A percentile compares a stretch with the other conserved stretches of the same genome.
Conservation (phyloP, 2,888 invertebrate species). For the Toxonevra muliebris region DNA sequence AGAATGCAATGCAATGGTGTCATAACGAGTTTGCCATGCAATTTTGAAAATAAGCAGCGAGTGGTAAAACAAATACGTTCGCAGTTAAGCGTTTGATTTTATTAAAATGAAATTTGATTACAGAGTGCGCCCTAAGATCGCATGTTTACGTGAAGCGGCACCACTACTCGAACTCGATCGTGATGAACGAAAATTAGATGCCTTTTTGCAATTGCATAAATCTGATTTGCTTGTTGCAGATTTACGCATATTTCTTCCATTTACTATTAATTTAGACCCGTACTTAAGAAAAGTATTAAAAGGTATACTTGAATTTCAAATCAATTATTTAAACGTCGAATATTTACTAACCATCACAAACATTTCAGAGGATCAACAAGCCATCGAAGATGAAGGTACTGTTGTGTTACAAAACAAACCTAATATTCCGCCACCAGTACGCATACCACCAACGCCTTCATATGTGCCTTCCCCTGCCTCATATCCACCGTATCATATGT, state of each 20-base stretch:
- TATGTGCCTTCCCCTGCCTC: slow-evolving; percentile 55
- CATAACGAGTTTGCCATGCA: not conserved
- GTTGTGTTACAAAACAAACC: slow-evolving; percentile 59
- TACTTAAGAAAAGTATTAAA: slow-evolving; percentile 96
- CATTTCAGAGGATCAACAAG: slow-evolving; percentile 75
- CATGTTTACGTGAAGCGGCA: slow-evolving; percentile 85
- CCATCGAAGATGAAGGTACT: slow-evolving; percentile 69
- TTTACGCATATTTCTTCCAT: slow-evolving; percentile 94
- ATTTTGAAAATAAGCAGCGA: slow-evolving; percentile 6
- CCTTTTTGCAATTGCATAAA: slow-evolving; percentile 89
- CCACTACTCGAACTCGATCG: slow-evolving; percentile 91
- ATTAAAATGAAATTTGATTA: not conserved
- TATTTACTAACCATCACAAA: not conserved
- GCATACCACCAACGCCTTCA: slow-evolving; percentile 52
- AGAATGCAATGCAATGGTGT: not conserved
- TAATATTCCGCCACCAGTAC: slow-evolving; percentile 53
- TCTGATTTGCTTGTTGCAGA: slow-evolving; percentile 85
- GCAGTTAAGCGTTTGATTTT: not conserved
- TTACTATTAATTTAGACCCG: slow-evolving; percentile 98
- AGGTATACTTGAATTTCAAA: slow-evolving; percentile 69
- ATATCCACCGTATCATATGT: slow-evolving; percentile 59
- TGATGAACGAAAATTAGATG: slow-evolving; percentile 94
- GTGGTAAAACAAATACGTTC: not conserved
- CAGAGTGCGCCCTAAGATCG: slow-evolving; percentile 84
- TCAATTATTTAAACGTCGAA: not conserved